phyloP scores from a whole-genome alignment of 2,888 invertebrate genomes.

The Malacosoma neustria region DNA sequence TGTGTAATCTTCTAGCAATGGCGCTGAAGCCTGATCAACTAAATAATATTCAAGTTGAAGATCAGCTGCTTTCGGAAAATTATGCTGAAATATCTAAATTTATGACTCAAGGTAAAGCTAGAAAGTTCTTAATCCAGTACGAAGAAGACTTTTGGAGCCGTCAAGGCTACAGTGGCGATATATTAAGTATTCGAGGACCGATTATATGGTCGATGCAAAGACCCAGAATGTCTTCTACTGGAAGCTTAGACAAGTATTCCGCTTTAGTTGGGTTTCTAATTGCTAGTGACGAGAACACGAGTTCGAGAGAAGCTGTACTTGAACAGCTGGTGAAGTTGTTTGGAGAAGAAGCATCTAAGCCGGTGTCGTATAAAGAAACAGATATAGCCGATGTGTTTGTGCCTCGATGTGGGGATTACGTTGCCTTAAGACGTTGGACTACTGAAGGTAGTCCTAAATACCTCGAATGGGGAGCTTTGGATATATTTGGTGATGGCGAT shows the following conservation, averaged over 20 bases:
- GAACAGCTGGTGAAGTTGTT: constrained; percentile 51
- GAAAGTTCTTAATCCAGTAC: constrained; percentile 51
- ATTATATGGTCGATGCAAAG: constrained; percentile 64
- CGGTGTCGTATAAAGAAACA: constrained; percentile 43
- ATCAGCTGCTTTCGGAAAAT: constrained; percentile 32
- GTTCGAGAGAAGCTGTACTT: constrained; percentile 38
- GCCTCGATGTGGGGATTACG: constrained; percentile 55
- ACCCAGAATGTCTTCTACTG: constrained; percentile 41
- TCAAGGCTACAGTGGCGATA: constrained; percentile 58
- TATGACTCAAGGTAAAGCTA: constrained; percentile 38
- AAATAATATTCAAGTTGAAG: constrained; percentile 39
- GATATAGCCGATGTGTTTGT: constrained; percentile 44
- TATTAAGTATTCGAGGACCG: constrained; percentile 56
- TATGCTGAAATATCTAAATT: constrained; percentile 22
- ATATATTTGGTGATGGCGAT: constrained; percentile 59
- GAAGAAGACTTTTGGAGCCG: constrained; percentile 48
- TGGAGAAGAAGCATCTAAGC: constrained; percentile 41
- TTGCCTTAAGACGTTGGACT: constrained; percentile 33
- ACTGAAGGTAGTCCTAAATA: constrained; percentile 19
- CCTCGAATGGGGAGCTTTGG: constrained; percentile 60
- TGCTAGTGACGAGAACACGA: constrained; percentile 19
- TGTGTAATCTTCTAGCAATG: constrained; percentile 56
- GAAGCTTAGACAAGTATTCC: constrained; percentile 32
- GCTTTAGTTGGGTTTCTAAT: constrained; percentile 46
- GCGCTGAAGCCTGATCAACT: constrained; percentile 58